Percentiles rank a stretch among this genome's conserved stretches.
phyloP scores from a whole-genome alignment of 53 echinoderm and acorn worm genomes.

The Temnopleurus reevesii region DNA sequence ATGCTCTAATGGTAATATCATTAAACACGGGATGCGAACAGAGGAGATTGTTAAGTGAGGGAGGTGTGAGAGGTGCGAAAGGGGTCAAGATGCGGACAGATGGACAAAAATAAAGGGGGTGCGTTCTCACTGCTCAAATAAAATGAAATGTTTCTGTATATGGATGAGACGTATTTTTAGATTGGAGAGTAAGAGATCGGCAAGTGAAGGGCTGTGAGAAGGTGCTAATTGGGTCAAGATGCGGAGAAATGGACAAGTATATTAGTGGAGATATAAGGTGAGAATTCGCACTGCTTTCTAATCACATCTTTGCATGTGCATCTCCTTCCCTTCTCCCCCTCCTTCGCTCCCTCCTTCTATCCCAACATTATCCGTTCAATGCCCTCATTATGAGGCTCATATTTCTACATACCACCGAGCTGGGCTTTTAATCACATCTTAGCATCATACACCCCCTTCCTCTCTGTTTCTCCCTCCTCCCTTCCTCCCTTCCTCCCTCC shows the following conservation, averaged over 20 bases:
- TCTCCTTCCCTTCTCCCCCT: neutral
- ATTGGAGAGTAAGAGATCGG: too few species aligned
- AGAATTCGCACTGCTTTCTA: neutral
- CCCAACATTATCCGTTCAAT: too few species aligned
- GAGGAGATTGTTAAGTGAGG: too few species aligned
- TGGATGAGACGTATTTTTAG: too few species aligned
- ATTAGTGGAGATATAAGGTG: neutral
- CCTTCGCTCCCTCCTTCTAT: neutral
- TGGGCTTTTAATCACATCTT: too few species aligned
- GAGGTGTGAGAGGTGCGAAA: neutral
- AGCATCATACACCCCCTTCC: too few species aligned
- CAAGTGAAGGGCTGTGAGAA: neutral
- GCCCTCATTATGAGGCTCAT: too few species aligned
- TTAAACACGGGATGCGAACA: neutral
- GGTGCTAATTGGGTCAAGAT: neutral
- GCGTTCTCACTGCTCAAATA: neutral
- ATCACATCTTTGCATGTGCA: too few species aligned
- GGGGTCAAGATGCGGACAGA: conserved; percentile 19
- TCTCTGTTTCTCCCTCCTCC: neutral
- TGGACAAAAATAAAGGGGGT: neutral
- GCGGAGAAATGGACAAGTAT: neutral
- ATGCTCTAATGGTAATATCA: conserved; percentile 10
- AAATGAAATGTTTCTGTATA: too few species aligned
- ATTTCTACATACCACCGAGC: too few species aligned
- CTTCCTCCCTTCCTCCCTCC: neutral